phyloP scores from a whole-genome alignment of 2,888 invertebrate species.

The Drosophila flavopinicola region DNA sequence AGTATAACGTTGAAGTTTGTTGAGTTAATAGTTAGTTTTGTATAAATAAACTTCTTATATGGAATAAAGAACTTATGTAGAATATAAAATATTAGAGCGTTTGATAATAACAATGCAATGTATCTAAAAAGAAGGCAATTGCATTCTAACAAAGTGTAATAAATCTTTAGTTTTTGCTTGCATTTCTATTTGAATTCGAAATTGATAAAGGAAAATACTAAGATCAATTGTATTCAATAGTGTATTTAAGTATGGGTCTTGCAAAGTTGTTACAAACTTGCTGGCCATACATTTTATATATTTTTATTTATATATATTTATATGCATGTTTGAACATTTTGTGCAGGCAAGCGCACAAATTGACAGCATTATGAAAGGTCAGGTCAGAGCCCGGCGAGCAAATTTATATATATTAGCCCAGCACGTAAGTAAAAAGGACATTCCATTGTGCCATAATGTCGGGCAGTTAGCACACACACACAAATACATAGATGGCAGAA shows the following conservation, averaged over 20 bases:
- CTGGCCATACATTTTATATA: constrained; percentile 5
- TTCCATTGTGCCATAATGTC: constrained; percentile 76
- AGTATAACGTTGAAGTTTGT: not conserved
- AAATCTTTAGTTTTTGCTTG: no score
- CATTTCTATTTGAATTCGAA: not conserved
- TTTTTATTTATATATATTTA: constrained; percentile 21
- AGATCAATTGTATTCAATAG: constrained; percentile 13
- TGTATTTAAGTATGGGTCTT: constrained; percentile 24
- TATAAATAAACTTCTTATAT: no score
- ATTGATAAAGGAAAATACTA: not conserved
- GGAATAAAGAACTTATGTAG: no score
- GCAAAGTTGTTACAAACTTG: constrained; percentile 12
- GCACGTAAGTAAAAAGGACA: constrained; percentile 77
- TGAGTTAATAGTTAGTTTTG: no score
- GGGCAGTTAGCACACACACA: constrained; percentile 73
- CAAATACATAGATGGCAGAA: constrained; percentile 32
- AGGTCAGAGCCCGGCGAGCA: constrained; percentile 62
- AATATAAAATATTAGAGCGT: no score
- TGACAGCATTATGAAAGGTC: constrained; percentile 79
- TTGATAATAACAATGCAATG: no score
- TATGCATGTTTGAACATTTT: constrained; percentile 46
- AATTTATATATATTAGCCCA: constrained; percentile 75
- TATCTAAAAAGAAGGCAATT: no score
- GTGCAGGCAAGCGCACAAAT: constrained; percentile 76
- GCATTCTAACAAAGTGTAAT: no score